Conservation (phyloP, 2,888 invertebrate genomes). For the Dysmachus trigonus region DNA sequence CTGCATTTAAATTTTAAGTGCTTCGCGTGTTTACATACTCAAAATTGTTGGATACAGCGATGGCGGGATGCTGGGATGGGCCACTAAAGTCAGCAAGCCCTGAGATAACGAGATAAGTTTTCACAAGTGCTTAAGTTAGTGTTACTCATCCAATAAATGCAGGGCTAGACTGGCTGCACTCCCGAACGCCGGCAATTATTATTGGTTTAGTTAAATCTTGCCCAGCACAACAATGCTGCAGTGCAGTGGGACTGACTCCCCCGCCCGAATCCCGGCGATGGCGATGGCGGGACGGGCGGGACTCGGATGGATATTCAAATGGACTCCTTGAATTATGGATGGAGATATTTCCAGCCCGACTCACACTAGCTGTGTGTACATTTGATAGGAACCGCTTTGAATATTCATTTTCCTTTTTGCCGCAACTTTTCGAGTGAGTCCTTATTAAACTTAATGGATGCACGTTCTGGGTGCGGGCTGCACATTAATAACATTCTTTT, state of each 20-base stretch:
- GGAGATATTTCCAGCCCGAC: neutral
- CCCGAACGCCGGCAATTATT: neutral
- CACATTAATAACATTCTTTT: neutral
- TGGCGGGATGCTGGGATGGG: neutral
- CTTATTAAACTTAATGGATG: slow-evolving; percentile 10
- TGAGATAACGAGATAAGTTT: slow-evolving; percentile 18
- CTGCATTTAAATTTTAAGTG: neutral
- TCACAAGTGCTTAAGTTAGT: slow-evolving; percentile 14
- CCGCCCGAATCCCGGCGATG: too few relatives aligned
- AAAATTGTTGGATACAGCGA: neutral
- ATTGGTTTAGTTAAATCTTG: slow-evolving; percentile 12
- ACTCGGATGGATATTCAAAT: neutral
- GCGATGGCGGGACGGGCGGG: neutral
- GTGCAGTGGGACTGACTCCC: neutral
- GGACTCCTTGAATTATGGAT: slow-evolving; percentile 17
- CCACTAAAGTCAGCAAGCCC: neutral
- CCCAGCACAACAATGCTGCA: neutral
- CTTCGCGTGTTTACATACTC: neutral
- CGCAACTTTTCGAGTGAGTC: slow-evolving; percentile 1
- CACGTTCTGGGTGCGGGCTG: neutral
- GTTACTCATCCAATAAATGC: slow-evolving; percentile 7
- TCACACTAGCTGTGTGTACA: neutral
- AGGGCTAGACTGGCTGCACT: neutral
- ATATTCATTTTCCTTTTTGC: slow-evolving; percentile 16
- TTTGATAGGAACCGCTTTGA: neutral